Conservation (phyloP, 1,140 invertebrate species). For the Microplitis demolitor region DNA sequence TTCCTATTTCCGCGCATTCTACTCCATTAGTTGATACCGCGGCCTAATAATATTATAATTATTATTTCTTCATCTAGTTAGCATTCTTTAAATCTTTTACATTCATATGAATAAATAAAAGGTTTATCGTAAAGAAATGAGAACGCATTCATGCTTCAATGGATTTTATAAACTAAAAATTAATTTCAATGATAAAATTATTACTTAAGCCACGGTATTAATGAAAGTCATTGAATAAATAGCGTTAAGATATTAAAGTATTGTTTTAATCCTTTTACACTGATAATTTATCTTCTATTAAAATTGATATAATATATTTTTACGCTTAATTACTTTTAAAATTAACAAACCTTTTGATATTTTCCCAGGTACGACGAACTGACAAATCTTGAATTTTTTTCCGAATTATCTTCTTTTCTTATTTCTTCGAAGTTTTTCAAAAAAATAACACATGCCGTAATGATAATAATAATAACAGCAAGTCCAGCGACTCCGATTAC, state of each 20-base stretch:
- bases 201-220: too few species aligned
- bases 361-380: conserved; percentile 27
- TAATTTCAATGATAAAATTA: too few species aligned
- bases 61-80: too few species aligned
- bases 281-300: neutral
- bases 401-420: neutral
- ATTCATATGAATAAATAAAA: too few species aligned
- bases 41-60: conserved; percentile 28
- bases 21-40: conserved; percentile 52
- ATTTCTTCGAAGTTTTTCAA: neutral
- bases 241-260: neutral
- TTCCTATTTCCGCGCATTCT: conserved; percentile 53
- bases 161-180: too few species aligned
- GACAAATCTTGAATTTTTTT: conserved; percentile 1
- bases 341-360: conserved; percentile 38
- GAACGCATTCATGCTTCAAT: too few species aligned
- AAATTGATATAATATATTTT: neutral
- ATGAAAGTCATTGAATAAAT: too few species aligned
- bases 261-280: too few species aligned
- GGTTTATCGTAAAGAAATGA: too few species aligned
- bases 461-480: neutral
- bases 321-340: neutral
- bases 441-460: neutral
- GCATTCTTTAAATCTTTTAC: too few species aligned
- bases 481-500: neutral